These are phyloP conservation scores for Cololabis saira DNA, from an alignment of 2,113 vertebrate species.

Conservation along the genomic window DNA sequence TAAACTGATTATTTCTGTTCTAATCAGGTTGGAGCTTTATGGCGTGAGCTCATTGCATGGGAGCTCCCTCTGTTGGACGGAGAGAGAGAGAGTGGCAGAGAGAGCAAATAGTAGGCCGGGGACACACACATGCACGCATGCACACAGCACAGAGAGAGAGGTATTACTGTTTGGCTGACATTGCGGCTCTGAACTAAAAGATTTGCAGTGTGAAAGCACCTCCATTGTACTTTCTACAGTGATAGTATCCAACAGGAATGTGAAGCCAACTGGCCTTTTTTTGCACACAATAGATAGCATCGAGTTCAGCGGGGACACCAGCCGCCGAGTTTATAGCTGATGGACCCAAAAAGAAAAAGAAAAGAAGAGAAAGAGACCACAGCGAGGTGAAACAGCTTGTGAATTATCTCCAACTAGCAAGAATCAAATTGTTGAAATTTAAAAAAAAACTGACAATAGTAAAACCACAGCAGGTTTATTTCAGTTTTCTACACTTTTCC, in stretches of 20 bases:
- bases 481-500: background rate
- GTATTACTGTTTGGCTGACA: conserved; percentile 76
- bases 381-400: background rate
- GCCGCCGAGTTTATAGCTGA: conserved; percentile 56
- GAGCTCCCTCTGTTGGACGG: conserved; percentile 64
- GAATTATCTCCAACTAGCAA: conserved; percentile 25
- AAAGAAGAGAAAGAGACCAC: background rate
- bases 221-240: conserved; percentile 70
- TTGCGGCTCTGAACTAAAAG: conserved; percentile 70
- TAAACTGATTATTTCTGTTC: too few species aligned
- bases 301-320: conserved; percentile 64
- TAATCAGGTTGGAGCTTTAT: background rate
- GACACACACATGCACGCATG: conserved; percentile 21
- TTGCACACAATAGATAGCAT: conserved; percentile 63
- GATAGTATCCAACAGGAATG: conserved; percentile 77
- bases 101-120: conserved; percentile 11
- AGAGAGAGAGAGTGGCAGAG: conserved; percentile 9
- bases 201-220: conserved; percentile 73
- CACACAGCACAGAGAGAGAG: conserved; percentile 39
- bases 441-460: background rate
- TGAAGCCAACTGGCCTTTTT: conserved; percentile 64
- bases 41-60: conserved; percentile 23
- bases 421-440: conserved; percentile 1
- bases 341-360: conserved; percentile 15
- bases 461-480: background rate